Conservation (phyloP, 2,113 vertebrate genomes). For the Oryzias curvinotus region DNA sequence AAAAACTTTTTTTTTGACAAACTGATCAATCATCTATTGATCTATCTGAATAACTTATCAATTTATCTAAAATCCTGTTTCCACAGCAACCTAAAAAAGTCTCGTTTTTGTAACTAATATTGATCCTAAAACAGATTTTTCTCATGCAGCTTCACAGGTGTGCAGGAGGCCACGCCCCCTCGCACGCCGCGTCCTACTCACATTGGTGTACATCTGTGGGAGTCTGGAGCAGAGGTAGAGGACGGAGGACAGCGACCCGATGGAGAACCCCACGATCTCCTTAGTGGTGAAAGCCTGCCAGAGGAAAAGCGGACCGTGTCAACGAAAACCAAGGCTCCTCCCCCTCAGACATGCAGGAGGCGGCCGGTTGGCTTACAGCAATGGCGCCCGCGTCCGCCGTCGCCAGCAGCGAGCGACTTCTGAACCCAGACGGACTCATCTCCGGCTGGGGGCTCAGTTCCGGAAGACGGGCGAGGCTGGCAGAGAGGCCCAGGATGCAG, state of each 20-base stretch:
- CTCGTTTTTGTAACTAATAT: no score
- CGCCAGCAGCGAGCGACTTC: conserved; percentile 78
- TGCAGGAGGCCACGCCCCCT: no score
- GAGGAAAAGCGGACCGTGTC: conserved; percentile 1
- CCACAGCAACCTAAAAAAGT: no score
- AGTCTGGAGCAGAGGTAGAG: conserved; percentile 89
- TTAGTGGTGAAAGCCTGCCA: conserved; percentile 81
- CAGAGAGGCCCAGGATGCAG: conserved; percentile 65
- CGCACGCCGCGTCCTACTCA: conserved; percentile 69
- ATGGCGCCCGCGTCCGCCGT: not conserved
- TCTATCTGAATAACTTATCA: no score
- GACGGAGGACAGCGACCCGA: conserved; percentile 87
- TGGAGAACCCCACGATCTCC: conserved; percentile 85
- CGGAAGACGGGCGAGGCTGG: conserved; percentile 46
- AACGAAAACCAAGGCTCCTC: not conserved
- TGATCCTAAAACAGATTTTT: no score
- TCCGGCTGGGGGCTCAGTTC: not conserved
- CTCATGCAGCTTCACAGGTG: no score
- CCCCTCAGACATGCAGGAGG: not conserved
- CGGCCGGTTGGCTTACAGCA: conserved; percentile 64
- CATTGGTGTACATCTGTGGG: conserved; percentile 92
- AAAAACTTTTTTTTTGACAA: no score
- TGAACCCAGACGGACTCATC: conserved; percentile 29
- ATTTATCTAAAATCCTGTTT: no score
- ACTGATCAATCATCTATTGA: no score